phyloP scores from a whole-genome alignment of 2,113 vertebrate species.

The Puffinus mauretanicus region DNA sequence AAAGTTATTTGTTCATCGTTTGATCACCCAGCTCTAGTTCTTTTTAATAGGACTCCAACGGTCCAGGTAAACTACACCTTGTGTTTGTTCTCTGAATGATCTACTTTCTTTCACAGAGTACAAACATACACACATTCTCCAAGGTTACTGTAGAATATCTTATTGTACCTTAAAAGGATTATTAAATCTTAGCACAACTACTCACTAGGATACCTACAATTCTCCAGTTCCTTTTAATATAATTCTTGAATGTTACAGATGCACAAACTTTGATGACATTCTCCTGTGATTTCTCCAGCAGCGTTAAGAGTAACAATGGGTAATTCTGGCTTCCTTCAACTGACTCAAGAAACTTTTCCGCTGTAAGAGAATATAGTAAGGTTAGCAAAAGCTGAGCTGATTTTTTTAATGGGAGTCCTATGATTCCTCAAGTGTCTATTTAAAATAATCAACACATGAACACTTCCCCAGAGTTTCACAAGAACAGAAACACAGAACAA shows the following conservation, averaged over 20 bases:
- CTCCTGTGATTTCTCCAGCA: slow-evolving; percentile 95
- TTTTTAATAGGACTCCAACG: not conserved
- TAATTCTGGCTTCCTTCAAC: slow-evolving; percentile 98
- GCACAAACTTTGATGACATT: slow-evolving; percentile 96
- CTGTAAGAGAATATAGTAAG: slow-evolving; percentile 68
- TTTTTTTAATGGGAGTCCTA: not conserved
- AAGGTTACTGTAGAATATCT: not conserved
- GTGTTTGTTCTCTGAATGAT: not conserved
- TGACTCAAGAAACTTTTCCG: slow-evolving; percentile 97
- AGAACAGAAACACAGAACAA: not conserved
- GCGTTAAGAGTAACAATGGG: slow-evolving; percentile 87
- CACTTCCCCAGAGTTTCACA: not conserved
- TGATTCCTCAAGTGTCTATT: not conserved
- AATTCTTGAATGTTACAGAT: slow-evolving; percentile 98
- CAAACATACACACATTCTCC: not conserved
- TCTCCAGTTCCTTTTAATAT: slow-evolving; percentile 99
- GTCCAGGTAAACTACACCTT: not conserved
- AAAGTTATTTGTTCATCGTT: not conserved
- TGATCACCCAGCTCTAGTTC: not conserved
- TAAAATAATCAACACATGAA: not conserved
- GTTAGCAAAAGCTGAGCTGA: not conserved
- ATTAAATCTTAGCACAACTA: not conserved
- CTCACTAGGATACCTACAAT: slow-evolving; percentile 82
- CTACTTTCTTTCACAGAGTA: not conserved
- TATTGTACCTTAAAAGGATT: not conserved